These are phyloP conservation scores for Chrysopa pallens DNA, from an alignment of 1,140 invertebrate species.

Conservation along the genomic window DNA sequence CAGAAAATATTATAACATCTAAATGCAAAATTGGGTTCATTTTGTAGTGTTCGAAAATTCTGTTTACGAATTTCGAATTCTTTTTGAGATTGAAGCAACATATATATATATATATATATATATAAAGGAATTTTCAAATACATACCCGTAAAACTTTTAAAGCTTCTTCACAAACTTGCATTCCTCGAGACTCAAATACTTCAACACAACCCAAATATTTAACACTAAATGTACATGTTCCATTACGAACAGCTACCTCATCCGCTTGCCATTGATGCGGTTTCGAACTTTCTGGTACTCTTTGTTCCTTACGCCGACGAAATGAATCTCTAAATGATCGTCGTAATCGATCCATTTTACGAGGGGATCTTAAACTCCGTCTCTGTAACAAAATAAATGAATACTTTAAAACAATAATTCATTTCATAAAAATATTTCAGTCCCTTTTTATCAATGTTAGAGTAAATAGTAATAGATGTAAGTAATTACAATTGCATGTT, in stretches of 20 bases:
- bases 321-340: conserved; percentile 87
- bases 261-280: conserved; percentile 98
- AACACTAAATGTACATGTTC: conserved; percentile 92
- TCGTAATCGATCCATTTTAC: conserved; percentile 80
- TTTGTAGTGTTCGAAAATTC: no score
- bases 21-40: no score
- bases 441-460: no score
- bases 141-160: conserved; percentile 81
- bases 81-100: no score
- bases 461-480: no score
- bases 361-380: conserved; percentile 42
- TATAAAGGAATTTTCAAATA: conserved; percentile 7
- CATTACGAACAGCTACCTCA: conserved; percentile 83
- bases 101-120: no score
- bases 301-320: conserved; percentile 57
- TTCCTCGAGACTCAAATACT: conserved; percentile 96
- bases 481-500: no score
- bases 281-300: conserved; percentile 76
- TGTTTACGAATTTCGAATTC: no score
- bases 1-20: no score
- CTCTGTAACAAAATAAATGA: conserved; percentile 24
- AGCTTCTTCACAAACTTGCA: conserved; percentile 99
- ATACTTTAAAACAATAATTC: background rate
- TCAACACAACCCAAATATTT: conserved; percentile 99
- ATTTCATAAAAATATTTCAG: no score